Evolutionary conservation across 2,797 vertebrate genomes (phyloP).

Genomic region (Hippopotamyrus pictus): DNA sequence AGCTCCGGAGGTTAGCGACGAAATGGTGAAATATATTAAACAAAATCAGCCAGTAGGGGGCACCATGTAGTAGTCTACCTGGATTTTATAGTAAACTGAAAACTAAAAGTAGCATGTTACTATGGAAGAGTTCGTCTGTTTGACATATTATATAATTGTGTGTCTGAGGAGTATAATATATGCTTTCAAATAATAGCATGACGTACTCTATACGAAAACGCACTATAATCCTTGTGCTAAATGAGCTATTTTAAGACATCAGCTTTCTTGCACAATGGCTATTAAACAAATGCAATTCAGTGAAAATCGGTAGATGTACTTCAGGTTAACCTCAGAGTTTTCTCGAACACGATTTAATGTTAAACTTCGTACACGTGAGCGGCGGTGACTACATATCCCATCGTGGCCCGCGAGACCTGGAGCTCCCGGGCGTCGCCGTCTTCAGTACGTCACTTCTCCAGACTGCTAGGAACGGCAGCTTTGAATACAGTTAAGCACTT

Average conservation of each 20-base stretch:
- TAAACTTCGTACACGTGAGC: background rate
- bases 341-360: background rate
- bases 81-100: background rate
- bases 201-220: background rate
- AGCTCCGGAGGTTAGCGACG: background rate
- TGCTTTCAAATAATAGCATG: background rate
- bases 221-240: background rate
- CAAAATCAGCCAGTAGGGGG: background rate
- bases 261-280: background rate
- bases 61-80: background rate
- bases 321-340: background rate
- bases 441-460: background rate
- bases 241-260: background rate
- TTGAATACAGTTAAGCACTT: conserved; percentile 6
- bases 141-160: background rate
- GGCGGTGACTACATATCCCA: background rate
- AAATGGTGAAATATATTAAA: background rate
- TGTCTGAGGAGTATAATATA: background rate
- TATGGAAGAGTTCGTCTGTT: background rate
- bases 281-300: background rate
- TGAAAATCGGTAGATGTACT: background rate
- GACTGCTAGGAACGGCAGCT: background rate
- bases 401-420: background rate
- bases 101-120: background rate
- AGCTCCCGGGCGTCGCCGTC: background rate